These are phyloP conservation scores for Dichetophora obliterata DNA, from an alignment of 2,888 invertebrate species.

Conservation along the genomic window DNA sequence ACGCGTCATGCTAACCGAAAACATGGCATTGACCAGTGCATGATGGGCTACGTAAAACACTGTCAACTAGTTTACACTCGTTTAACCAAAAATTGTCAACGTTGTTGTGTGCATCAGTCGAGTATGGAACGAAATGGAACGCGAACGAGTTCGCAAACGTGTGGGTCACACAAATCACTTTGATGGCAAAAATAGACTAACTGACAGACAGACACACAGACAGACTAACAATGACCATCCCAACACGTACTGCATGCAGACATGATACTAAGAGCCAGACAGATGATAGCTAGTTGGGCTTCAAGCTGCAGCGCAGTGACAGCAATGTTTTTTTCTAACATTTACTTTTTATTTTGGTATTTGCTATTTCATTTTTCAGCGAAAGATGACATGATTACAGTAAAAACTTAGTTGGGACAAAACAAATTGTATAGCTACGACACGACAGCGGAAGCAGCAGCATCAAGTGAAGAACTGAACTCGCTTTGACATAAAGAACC, in stretches of 20 bases:
- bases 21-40: background rate
- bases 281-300: background rate
- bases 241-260: background rate
- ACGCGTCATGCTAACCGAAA: background rate
- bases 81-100: background rate
- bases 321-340: background rate
- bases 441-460: background rate
- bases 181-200: background rate
- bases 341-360: background rate
- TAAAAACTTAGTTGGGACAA: background rate
- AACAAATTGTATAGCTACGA: background rate
- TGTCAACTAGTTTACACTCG: slow-evolving; percentile 31
- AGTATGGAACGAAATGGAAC: background rate
- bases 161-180: slow-evolving; percentile 34
- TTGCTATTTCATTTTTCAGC: slow-evolving; percentile 10
- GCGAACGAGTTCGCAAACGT: background rate
- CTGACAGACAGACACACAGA: slow-evolving; percentile 9
- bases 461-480: slow-evolving; percentile 8
- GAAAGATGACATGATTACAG: background rate
- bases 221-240: background rate
- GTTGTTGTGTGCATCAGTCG: background rate
- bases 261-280: background rate
- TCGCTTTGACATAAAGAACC: slow-evolving; percentile 14
- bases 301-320: background rate
- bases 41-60: background rate